These are phyloP conservation scores for Elephantulus edwardii DNA, from an alignment of 2,113 vertebrate species.

Conservation along the genomic window DNA sequence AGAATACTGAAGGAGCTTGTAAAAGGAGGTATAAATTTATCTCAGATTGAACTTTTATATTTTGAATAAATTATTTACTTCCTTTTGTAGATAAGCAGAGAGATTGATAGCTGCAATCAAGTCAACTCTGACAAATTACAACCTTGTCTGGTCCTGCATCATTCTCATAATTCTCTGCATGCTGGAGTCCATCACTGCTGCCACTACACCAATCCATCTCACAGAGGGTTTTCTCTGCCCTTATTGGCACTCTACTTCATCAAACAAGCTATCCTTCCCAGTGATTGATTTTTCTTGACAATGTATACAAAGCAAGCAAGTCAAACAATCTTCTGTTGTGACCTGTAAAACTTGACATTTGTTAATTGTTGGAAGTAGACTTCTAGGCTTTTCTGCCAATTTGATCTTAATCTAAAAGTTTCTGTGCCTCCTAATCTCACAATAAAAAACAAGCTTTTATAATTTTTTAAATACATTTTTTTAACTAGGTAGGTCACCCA, in stretches of 20 bases:
- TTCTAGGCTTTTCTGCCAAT: not conserved
- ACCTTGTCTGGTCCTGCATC: not conserved
- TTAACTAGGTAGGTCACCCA: not conserved
- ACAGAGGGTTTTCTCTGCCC: not conserved
- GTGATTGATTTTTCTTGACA: not conserved
- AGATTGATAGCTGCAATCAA: not conserved
- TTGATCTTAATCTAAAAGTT: not conserved
- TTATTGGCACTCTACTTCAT: not conserved
- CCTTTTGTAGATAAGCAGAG: not conserved
- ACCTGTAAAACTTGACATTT: not conserved
- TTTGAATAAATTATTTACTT: not conserved
- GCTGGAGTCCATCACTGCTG: not conserved
- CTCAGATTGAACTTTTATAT: not conserved
- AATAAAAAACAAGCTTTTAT: not conserved
- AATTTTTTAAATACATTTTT: not conserved
- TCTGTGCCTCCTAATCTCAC: not conserved
- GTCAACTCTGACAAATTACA: not conserved
- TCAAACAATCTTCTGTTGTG: not conserved
- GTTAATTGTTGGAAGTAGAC: not conserved
- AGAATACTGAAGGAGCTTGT: not conserved
- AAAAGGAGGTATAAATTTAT: not conserved
- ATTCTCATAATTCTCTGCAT: not conserved
- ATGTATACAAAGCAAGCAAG: not conserved
- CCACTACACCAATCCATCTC: not conserved
- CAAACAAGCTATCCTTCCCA: not conserved